These are phyloP conservation scores for Verasper variegatus DNA, from an alignment of 2,113 vertebrate species.

Conservation along the genomic window DNA sequence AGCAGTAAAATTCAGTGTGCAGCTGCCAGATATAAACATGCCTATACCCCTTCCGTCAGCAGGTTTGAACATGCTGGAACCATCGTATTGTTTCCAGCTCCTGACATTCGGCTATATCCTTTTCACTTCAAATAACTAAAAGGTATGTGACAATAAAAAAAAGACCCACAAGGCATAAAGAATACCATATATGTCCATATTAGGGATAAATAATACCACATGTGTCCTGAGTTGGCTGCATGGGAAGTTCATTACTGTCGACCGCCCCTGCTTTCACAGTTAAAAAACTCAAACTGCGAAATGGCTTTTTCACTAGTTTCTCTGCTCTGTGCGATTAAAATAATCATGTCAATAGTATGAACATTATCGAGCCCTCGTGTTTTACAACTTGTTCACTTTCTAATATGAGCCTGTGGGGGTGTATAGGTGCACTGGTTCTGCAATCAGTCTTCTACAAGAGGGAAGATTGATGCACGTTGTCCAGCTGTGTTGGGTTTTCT, in stretches of 20 bases:
- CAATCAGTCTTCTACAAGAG: neutral
- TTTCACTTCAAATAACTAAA: slow-evolving; percentile 31
- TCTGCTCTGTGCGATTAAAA: neutral
- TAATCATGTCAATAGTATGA: neutral
- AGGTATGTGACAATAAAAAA: slow-evolving; percentile 41
- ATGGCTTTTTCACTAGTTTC: neutral
- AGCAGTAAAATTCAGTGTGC: slow-evolving; percentile 47
- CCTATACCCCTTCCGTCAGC: slow-evolving; percentile 31
- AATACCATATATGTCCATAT: slow-evolving; percentile 31
- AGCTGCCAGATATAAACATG: slow-evolving; percentile 59
- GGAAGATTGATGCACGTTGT: too few relatives aligned
- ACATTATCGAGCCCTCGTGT: neutral
- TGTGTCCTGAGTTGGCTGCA: slow-evolving; percentile 30
- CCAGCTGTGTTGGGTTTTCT: neutral
- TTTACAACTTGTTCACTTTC: neutral
- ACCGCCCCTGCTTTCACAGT: neutral
- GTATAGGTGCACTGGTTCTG: neutral
- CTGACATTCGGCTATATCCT: slow-evolving; percentile 35
- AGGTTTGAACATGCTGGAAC: slow-evolving; percentile 44
- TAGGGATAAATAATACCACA: slow-evolving; percentile 17
- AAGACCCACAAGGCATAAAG: slow-evolving; percentile 33
- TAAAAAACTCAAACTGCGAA: neutral
- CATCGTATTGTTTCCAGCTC: slow-evolving; percentile 36
- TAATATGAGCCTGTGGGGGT: neutral
- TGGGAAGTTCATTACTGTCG: slow-evolving; percentile 23